Conservation (phyloP, 2,888 invertebrate species). For the Ochlodes sylvanus region DNA sequence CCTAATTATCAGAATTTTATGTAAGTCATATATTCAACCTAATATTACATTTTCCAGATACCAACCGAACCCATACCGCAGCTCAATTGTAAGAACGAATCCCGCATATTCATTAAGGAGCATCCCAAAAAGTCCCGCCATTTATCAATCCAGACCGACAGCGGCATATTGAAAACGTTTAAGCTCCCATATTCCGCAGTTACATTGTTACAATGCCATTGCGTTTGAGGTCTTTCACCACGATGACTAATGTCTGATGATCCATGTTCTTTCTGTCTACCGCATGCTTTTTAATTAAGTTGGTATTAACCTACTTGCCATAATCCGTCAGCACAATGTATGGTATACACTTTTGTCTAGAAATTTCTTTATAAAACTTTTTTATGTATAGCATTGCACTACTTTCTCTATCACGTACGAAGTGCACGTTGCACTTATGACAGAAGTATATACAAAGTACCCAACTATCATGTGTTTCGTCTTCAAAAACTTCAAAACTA, state of each 20-base stretch:
- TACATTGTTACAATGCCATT: neutral
- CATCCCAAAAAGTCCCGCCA: conserved; percentile 8
- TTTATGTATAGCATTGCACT: no score
- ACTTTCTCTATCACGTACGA: no score
- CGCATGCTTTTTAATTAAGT: neutral
- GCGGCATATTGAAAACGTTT: conserved; percentile 46
- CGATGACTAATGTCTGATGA: neutral
- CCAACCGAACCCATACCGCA: neutral
- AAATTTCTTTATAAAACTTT: no score
- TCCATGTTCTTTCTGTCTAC: neutral
- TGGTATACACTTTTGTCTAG: no score
- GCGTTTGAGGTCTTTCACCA: neutral
- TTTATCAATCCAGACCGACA: conserved; percentile 31
- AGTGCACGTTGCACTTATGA: no score
- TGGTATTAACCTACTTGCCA: neutral
- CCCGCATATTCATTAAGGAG: neutral
- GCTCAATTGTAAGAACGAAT: conserved; percentile 7
- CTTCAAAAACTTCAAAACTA: no score
- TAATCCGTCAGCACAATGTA: no score
- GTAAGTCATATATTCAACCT: no score
- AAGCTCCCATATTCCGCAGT: conserved; percentile 30
- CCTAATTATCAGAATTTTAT: no score
- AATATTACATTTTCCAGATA: neutral
- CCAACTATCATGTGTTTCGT: no score
- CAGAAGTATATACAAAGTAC: no score